Conservation (phyloP, 2,113 vertebrate genomes). For the Herpailurus yagouaroundi region DNA sequence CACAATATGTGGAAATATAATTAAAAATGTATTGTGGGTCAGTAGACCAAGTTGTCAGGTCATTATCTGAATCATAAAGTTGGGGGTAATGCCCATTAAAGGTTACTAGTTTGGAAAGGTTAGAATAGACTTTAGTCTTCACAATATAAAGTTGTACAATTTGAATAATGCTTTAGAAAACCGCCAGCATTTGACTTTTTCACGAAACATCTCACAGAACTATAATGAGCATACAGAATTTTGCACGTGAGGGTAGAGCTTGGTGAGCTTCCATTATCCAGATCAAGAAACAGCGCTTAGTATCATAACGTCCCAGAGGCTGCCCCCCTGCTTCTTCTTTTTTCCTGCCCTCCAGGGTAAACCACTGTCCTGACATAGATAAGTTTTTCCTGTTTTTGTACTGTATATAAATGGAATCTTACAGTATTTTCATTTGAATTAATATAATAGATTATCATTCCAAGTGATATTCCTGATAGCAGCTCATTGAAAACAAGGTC, state of each 20-base stretch:
- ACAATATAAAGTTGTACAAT: background rate
- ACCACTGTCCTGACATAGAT: background rate
- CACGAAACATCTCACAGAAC: background rate
- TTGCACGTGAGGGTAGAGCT: background rate
- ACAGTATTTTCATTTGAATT: background rate
- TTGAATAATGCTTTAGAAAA: background rate
- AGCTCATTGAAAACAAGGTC: conserved; percentile 31
- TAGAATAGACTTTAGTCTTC: conserved; percentile 33
- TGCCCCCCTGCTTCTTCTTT: background rate
- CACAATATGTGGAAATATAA: conserved; percentile 38
- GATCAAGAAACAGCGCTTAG: background rate
- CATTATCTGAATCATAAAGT: conserved; percentile 69
- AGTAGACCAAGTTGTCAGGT: conserved; percentile 61
- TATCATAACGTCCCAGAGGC: background rate
- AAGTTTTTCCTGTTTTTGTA: conserved; percentile 32
- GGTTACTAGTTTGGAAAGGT: conserved; percentile 61
- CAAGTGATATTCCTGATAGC: background rate
- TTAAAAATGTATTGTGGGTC: conserved; percentile 49
- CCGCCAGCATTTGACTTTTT: background rate
- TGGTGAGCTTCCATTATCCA: background rate
- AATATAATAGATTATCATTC: background rate
- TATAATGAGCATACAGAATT: background rate
- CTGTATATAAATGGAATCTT: background rate
- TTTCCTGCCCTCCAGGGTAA: background rate
- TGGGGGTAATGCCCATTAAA: conserved; percentile 48